Conservation (phyloP, 2,888 invertebrate species). For the Prionchulus punctatus region DNA sequence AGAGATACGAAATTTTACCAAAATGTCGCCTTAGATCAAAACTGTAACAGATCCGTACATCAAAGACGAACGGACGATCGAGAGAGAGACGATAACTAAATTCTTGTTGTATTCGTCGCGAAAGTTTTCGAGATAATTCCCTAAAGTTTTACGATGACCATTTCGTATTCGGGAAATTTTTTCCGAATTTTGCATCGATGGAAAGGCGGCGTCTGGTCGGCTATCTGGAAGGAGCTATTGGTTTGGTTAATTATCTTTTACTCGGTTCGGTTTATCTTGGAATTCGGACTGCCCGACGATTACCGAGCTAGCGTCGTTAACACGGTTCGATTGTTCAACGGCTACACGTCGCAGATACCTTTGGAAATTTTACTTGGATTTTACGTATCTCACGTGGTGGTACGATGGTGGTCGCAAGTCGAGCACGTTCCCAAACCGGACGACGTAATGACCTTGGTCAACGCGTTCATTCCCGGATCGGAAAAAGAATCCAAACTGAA, state of each 20-base stretch:
- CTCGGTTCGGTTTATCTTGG: background rate
- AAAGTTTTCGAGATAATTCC: too few relatives aligned
- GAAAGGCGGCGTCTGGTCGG: constrained; percentile 9
- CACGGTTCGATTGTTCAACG: constrained; percentile 14
- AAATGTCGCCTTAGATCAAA: too few relatives aligned
- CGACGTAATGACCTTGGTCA: constrained; percentile 4
- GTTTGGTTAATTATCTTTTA: constrained; percentile 3
- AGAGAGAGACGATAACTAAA: too few relatives aligned
- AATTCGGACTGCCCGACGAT: background rate
- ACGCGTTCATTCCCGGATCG: background rate
- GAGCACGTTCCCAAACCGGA: constrained; percentile 11
- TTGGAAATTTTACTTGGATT: constrained; percentile 22
- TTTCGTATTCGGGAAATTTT: constrained; percentile 8
- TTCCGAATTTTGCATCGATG: constrained; percentile 4
- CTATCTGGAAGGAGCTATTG: constrained; percentile 2
- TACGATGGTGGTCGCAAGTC: constrained; percentile 14
- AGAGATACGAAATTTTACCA: too few relatives aligned
- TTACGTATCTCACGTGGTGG: constrained; percentile 20
- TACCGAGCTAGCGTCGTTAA: background rate
- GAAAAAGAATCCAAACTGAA: constrained; percentile 14
- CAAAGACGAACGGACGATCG: too few relatives aligned
- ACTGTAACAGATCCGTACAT: too few relatives aligned
- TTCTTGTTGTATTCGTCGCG: too few relatives aligned
- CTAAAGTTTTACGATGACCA: too few relatives aligned
- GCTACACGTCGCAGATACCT: constrained; percentile 20